phyloP scores from a whole-genome alignment of 2,888 invertebrate genomes.

The Eutolmus rufibarbis region DNA sequence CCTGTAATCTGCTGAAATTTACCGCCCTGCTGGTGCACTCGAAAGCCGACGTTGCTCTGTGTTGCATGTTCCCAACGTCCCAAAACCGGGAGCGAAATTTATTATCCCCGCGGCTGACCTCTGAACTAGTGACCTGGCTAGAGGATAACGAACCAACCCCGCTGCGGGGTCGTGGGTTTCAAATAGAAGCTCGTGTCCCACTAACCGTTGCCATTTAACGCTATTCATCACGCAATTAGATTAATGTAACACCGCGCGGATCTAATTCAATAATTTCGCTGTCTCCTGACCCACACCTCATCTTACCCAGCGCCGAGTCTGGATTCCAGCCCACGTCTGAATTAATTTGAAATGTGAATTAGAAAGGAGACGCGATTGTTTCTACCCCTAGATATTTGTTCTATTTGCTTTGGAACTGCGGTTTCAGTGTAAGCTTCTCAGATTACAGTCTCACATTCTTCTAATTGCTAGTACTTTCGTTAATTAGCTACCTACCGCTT shows the following conservation, averaged over 20 bases:
- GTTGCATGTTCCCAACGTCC: not conserved
- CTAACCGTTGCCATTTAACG: not conserved
- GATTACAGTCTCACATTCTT: not conserved
- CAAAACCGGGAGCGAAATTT: not conserved
- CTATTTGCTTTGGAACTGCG: not conserved
- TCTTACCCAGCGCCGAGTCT: not conserved
- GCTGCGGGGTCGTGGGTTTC: not conserved
- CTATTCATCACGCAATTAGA: not conserved
- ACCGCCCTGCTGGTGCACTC: not conserved
- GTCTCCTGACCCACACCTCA: not conserved
- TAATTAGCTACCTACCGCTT: not conserved
- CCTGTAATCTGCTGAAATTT: not conserved
- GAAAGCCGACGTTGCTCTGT: not conserved
- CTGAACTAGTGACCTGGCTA: constrained; percentile 9
- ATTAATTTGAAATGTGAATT: not conserved
- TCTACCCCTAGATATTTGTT: not conserved
- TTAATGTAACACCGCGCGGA: not conserved
- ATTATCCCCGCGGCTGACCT: not conserved
- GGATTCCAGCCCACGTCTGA: not conserved
- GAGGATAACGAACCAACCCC: not conserved
- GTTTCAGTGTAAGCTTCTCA: not conserved
- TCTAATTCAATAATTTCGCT: not conserved
- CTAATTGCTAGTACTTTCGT: not conserved
- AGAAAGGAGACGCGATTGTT: not conserved
- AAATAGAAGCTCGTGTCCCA: not conserved